Base-by-base conservation (phyloP, 2,797 vertebrate species). In the Gobio occitaniae region DNA sequence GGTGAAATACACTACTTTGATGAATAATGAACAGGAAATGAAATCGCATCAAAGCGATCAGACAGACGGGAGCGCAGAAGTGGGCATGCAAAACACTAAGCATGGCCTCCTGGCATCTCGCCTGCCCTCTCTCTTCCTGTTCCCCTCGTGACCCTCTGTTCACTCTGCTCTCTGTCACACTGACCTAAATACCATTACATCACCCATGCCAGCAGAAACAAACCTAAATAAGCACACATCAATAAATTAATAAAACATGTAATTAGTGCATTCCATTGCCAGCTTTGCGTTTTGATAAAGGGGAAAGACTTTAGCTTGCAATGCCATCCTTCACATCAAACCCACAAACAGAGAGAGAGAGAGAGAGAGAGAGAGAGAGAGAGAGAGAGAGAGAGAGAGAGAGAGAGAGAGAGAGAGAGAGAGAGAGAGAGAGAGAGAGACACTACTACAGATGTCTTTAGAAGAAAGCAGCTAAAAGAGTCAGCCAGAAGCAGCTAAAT, bases 21-120 rank as follows among this genome's bases (percentile, higher is more conserved):
- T 85, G 66, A 89, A 89, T 89, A 89, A 88, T 87, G 86, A 87
- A 88, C 78, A 84, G 61, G 75, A 84, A 84, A 72, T 80, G 59
- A 82, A 88, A 89, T 83, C 74, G n/a, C 76, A 87, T 83, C 82
- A 89, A 88, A 88, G 83, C 52, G 78, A 89, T 88, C 81, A 84
- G 47, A 88, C 82, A 87, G 56, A 86, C 47, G 65, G 72, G 17
- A 44, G 52, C 12, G 19, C 72, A 50, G 61, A 38, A 70, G 72
- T 75, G 75, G 83, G 89, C 76, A 80, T 21, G 79, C 59, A 52
- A 65, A 82, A n/a, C 50, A 41, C 48, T 38, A 32, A 71, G 63
- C 80, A 63, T 38, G 59, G 25, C 36, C 50, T 66, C 13, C 59
- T 52, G 69, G 80, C 83, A 78, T 79, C 75, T 78, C 38, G 69